Conservation (phyloP, 2,113 vertebrate genomes). For the Himantopus leucocephalus region DNA sequence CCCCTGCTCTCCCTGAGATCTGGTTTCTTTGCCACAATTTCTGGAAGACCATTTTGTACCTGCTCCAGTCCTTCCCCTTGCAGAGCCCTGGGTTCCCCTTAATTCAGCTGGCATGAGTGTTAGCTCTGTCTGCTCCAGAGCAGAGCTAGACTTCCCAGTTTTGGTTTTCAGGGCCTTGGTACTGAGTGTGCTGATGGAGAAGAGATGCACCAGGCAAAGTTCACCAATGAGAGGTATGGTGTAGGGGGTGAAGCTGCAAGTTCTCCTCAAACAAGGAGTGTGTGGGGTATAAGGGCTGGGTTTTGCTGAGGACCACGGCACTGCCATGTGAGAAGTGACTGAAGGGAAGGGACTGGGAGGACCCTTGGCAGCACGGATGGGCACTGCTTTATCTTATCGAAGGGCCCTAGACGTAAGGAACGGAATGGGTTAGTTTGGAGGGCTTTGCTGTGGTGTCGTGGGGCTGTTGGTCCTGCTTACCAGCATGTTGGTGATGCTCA, state of each 20-base stretch:
- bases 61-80: background rate
- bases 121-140: background rate
- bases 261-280: background rate
- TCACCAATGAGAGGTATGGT: conserved; percentile 84
- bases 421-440: background rate
- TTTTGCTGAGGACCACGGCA: background rate
- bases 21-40: background rate
- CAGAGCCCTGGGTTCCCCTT: background rate
- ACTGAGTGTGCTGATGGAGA: conserved; percentile 67
- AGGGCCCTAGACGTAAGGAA: background rate
- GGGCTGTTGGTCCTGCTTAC: background rate
- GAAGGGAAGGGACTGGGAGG: background rate
- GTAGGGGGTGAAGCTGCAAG: background rate
- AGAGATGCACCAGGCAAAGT: conserved; percentile 77
- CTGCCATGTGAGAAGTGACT: background rate
- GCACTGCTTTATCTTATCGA: background rate
- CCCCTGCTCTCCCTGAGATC: background rate
- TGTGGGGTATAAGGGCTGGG: background rate
- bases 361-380: background rate
- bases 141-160: background rate
- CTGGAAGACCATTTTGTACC: background rate
- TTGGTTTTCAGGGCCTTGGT: conserved; percentile 81
- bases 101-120: background rate
- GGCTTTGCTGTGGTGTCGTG: background rate
- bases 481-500: background rate